Conservation (phyloP, 2,888 invertebrate genomes). For the Nomada goodeniana region DNA sequence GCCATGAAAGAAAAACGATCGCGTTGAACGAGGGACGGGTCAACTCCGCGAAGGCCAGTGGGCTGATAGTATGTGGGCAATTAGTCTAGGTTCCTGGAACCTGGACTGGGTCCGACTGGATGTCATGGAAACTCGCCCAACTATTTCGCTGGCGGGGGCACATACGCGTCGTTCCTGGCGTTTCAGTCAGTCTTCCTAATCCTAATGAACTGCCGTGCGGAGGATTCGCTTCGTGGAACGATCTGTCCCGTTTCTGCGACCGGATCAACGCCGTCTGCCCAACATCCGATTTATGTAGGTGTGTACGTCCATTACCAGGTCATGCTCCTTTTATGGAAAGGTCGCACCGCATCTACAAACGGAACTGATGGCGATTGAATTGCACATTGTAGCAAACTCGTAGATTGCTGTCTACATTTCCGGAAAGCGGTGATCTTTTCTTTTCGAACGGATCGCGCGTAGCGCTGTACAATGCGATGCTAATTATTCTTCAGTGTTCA, state of each 20-base stretch:
- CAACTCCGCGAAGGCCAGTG: constrained; percentile 57
- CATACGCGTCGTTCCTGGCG: constrained; percentile 47
- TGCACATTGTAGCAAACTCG: background rate
- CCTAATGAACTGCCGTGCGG: constrained; percentile 40
- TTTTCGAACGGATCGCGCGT: too few relatives aligned
- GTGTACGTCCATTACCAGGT: background rate
- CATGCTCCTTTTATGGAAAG: constrained; percentile 1
- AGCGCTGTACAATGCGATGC: too few relatives aligned
- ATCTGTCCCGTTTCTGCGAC: constrained; percentile 55
- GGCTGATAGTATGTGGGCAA: constrained; percentile 74
- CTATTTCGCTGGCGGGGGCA: constrained; percentile 24
- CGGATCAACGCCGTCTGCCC: constrained; percentile 44
- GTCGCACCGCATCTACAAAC: background rate
- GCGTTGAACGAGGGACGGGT: constrained; percentile 66
- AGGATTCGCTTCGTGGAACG: background rate
- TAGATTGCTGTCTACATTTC: background rate
- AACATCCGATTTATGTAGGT: background rate
- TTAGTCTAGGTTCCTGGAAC: constrained; percentile 74
- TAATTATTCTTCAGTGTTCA: too few relatives aligned
- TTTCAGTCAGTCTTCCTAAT: constrained; percentile 32
- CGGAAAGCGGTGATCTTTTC: too few relatives aligned
- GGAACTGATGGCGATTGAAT: constrained; percentile 12
- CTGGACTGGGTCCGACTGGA: constrained; percentile 38
- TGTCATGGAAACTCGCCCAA: constrained; percentile 59
- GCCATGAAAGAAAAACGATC: constrained; percentile 50